Percentiles rank a stretch among this genome's conserved stretches.
phyloP scores from a whole-genome alignment of 2,797 vertebrate genomes.

The Acanthis flammea region DNA sequence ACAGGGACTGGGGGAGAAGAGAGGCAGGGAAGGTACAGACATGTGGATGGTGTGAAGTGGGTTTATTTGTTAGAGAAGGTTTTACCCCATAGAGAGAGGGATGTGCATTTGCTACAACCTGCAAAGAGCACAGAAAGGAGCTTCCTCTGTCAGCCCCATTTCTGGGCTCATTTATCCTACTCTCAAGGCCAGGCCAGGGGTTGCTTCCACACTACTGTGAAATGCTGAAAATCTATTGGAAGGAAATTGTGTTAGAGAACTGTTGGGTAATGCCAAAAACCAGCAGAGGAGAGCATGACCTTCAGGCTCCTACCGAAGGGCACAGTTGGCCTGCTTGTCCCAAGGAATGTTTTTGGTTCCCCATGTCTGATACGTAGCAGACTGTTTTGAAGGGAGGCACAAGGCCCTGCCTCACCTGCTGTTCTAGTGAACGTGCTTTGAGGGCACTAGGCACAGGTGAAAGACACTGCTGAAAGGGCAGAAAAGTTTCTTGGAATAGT shows the following conservation, averaged over 20 bases:
- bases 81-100: background rate
- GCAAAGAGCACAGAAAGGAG: background rate
- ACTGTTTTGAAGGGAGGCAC: background rate
- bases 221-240: constrained; percentile 28
- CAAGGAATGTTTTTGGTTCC: background rate
- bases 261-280: constrained; percentile 38
- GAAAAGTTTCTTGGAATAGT: background rate
- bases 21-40: background rate
- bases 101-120: background rate
- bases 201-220: background rate
- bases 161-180: background rate
- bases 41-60: background rate
- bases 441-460: background rate
- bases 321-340: constrained; percentile 35
- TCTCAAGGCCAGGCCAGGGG: background rate
- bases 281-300: constrained; percentile 71
- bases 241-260: background rate
- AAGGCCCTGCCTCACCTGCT: background rate
- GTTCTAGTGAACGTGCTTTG: background rate
- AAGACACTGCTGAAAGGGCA: background rate
- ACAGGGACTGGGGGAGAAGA: background rate
- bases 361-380: background rate
- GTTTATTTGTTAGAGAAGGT: background rate
- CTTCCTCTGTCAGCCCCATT: background rate
- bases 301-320: constrained; percentile 78